Evolutionary conservation across 2,113 vertebrate species (phyloP), one percentile per base, ranked within the genome.

Genomic region (Felis catus): DNA sequence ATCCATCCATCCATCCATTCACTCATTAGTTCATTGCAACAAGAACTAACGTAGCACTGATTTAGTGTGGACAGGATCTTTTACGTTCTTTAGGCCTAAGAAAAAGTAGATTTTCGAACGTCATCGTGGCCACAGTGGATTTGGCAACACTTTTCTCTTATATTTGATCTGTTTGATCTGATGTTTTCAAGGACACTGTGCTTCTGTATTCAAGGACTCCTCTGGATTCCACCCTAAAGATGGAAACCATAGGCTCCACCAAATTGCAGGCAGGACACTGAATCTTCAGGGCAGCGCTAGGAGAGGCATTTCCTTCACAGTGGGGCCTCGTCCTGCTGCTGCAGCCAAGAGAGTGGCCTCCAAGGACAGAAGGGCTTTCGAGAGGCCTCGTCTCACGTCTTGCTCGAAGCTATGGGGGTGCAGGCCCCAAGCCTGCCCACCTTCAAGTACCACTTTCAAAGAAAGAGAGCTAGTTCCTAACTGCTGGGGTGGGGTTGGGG

Each of bases 1-100:
- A 41, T 41, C 45, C 45, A 85, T 97, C 45, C 96, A 80, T 97
- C 41, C 48, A 41, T 93, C 8, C 89, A 45, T 81, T 55, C 79
- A 70, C 81, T 79, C 95, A 70, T 97, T 45, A 66, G 53, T 96
- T 92, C 96, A 97, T 97, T 73, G 80, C 95, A 95, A 65, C 89
- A 92, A 80, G 71, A 88, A 48, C 81, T 71, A 41, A 61, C 33
- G 53, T 71, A 92, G 63, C 71, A 66, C 93, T 81, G 63, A 27
- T 16, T 90, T 41, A 78, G 95, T 58, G 58, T 76, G 2, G 4
- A 15, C n/a, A 73, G 73, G 81, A 68, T 53, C 82, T 66, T 33
- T 85, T 66, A 33, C 27, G 3, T 70, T 65, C 82, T 68, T 70
- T 16, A 89, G 83, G 29, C 89, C 91, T n/a, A 45, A 96, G 71